These are phyloP conservation scores for Osedax frankpressi DNA, from an alignment of 2,888 invertebrate genomes.

Conservation along the genomic window DNA sequence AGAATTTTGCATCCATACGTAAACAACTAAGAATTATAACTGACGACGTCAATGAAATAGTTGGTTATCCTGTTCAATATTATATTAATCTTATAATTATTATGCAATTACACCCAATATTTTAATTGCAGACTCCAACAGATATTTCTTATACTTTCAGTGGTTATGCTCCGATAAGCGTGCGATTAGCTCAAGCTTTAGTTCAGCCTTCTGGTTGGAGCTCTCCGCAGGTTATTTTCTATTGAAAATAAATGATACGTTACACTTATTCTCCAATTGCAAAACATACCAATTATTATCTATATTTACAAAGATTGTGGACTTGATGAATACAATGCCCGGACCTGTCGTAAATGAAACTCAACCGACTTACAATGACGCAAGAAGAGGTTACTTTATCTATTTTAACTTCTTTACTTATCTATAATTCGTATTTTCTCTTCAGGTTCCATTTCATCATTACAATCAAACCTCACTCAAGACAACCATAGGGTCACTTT, in stretches of 20 bases:
- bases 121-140: constrained; percentile 53
- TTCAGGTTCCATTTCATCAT: constrained; percentile 45
- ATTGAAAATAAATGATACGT: not conserved
- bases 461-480: constrained; percentile 42
- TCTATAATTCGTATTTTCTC: constrained; percentile 9
- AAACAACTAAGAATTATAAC: constrained; percentile 67
- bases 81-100: not conserved
- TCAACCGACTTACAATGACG: constrained; percentile 30
- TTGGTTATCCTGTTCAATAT: constrained; percentile 22
- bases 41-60: constrained; percentile 70
- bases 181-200: constrained; percentile 57
- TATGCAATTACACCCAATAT: not conserved
- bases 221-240: not conserved
- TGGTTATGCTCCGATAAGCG: constrained; percentile 79
- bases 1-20: constrained; percentile 45
- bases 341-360: constrained; percentile 55
- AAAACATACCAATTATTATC: not conserved
- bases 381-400: not conserved
- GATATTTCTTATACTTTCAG: constrained; percentile 84
- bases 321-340: constrained; percentile 65
- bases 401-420: constrained; percentile 3
- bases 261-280: not conserved
- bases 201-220: constrained; percentile 49
- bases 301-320: not conserved
- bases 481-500: constrained; percentile 56